Evolutionary conservation across 2,797 vertebrate species (phyloP).

Genomic region (Manis javanica): DNA sequence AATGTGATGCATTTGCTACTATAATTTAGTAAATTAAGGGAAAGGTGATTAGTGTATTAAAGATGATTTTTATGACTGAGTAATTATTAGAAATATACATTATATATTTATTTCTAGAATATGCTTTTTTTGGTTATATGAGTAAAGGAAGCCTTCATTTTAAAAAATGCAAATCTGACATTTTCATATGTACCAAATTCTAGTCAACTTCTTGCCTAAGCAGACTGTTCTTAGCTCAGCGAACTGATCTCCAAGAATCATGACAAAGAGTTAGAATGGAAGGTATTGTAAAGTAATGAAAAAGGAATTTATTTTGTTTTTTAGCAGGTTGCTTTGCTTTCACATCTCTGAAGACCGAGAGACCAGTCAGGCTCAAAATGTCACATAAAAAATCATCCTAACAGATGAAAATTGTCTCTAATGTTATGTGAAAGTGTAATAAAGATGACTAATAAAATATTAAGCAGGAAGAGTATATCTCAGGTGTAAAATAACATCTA

Average conservation of each 20-base stretch:
- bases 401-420: constrained; percentile 74
- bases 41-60: neutral
- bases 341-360: constrained; percentile 65
- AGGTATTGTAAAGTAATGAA: constrained; percentile 75
- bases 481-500: constrained; percentile 60
- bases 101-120: neutral
- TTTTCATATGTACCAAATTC: neutral
- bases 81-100: neutral
- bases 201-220: neutral
- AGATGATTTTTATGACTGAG: neutral
- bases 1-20: neutral
- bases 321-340: constrained; percentile 45
- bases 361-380: constrained; percentile 68
- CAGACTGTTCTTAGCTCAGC: neutral
- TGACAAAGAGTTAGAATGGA: constrained; percentile 49
- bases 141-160: neutral
- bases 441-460: constrained; percentile 79
- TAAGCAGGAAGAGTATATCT: constrained; percentile 64
- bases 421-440: constrained; percentile 69
- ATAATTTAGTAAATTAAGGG: neutral
- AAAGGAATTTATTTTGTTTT: constrained; percentile 74
- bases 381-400: constrained; percentile 80
- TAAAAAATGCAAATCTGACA: neutral
- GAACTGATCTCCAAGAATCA: neutral
- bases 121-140: neutral